Conservation (phyloP, 2,888 invertebrate species). For the Carpatolechia fugitivella region DNA sequence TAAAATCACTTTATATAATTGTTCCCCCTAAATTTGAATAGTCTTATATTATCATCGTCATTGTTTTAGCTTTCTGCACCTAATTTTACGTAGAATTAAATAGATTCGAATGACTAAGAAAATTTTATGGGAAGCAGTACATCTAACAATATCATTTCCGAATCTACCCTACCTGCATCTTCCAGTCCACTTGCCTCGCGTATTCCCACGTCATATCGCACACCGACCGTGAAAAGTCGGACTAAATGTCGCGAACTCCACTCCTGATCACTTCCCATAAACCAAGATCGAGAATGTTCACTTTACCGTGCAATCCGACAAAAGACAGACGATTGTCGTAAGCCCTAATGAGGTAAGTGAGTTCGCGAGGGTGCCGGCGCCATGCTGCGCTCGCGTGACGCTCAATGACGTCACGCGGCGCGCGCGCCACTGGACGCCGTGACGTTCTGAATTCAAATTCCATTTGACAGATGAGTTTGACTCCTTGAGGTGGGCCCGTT, state of each 20-base stretch:
- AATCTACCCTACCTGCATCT: slow-evolving; percentile 10
- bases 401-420: slow-evolving; percentile 56
- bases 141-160: neutral
- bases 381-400: slow-evolving; percentile 49
- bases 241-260: slow-evolving; percentile 44
- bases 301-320: slow-evolving; percentile 50
- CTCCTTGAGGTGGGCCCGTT: slow-evolving; percentile 50
- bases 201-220: slow-evolving; percentile 28
- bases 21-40: too few relatives aligned
- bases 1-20: too few relatives aligned
- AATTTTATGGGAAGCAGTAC: neutral
- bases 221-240: slow-evolving; percentile 43
- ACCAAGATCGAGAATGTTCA: slow-evolving; percentile 67
- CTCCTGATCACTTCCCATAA: slow-evolving; percentile 65
- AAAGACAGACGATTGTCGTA: slow-evolving; percentile 5
- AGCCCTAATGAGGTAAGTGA: slow-evolving; percentile 40
- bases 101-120: too few relatives aligned
- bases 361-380: slow-evolving; percentile 31
- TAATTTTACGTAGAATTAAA: too few relatives aligned
- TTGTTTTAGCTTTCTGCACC: too few relatives aligned
- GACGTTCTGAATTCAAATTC: slow-evolving; percentile 49
- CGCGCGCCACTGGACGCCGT: slow-evolving; percentile 46
- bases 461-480: slow-evolving; percentile 58
- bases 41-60: too few relatives aligned
- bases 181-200: slow-evolving; percentile 19